Base-by-base conservation (phyloP, 2,113 vertebrate genomes). In the Tylochromis polylepis region DNA sequence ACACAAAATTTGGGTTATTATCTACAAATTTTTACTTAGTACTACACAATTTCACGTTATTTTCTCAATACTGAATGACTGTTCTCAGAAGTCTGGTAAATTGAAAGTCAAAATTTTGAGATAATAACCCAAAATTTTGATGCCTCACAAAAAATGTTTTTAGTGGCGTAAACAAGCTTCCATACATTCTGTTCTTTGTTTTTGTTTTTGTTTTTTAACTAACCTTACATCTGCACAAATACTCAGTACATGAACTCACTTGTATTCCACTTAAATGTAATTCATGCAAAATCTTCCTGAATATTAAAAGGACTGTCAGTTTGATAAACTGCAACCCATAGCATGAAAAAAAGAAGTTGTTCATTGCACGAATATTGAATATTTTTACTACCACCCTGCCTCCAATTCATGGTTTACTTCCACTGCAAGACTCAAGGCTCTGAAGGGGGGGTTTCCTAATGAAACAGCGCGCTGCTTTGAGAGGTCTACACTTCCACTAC, bases 401-500 rank as follows among this genome's bases (percentile, higher is more conserved):
- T 82, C 70, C 31, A 72, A 38, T 49, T 81, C 31, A 41, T 31
- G 46, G 24, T 84, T 86, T 7, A 84, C 34, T 24, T 81, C 58
- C 16, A n/a, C 5, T 60, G 72, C 27, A 1, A 65, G 31, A 15
- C 46, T 82, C 34, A 8, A 10, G 24, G 29, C 85, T 70, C 8
- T 11, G 31, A 11, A 31, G 22, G 24, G 78, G 57, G 22, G 36
- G 67, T 75, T 83, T 53, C 29, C n/a, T 6, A 51, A 84, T 53
- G 51, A 20, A 4, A 8, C n/a, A 4, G 75, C 22, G 11, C 2
- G 41, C 82, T 70, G 84, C 79, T 60, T 79, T 58, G 77, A 22
- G 24, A 60, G 60, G 85, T 77, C 87, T 83, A 65, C 90, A 60
- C 86, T 89, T 94, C 92, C 90, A 65, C 86, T 85, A 62, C 81